A percentile compares a stretch with the other conserved stretches of the same genome.
Conservation (phyloP, 2,888 invertebrate species). For the Macrosiphum euphorbiae region DNA sequence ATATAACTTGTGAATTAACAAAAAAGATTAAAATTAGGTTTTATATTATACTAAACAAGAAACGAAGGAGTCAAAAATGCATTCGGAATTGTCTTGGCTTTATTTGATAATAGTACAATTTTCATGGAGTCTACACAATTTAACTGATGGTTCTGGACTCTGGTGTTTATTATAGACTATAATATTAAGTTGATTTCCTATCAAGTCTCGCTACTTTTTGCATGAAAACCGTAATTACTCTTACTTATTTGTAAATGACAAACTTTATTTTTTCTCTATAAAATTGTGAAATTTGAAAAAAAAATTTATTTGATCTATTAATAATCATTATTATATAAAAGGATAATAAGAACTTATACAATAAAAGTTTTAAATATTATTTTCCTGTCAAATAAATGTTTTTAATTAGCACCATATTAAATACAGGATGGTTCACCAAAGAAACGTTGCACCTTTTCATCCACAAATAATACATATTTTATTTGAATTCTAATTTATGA, state of each 20-base stretch:
- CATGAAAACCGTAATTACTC: not conserved
- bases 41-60: not conserved
- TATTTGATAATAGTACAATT: no score
- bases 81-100: no score
- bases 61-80: not conserved
- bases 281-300: not conserved
- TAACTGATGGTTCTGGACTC: not conserved
- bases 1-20: not conserved
- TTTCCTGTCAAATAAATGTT: not conserved
- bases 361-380: not conserved
- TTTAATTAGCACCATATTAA: not conserved
- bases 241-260: not conserved
- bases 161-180: not conserved
- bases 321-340: not conserved
- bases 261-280: not conserved
- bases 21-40: not conserved
- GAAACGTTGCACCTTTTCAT: not conserved
- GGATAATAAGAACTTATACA: not conserved
- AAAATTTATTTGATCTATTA: not conserved
- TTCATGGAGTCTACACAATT: not conserved
- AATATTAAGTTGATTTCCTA: not conserved
- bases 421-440: not conserved
- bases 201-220: not conserved
- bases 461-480: not conserved
- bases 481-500: not conserved